Conservation (phyloP, 1,140 invertebrate genomes). For the Zeugodacus cucurbitae region DNA sequence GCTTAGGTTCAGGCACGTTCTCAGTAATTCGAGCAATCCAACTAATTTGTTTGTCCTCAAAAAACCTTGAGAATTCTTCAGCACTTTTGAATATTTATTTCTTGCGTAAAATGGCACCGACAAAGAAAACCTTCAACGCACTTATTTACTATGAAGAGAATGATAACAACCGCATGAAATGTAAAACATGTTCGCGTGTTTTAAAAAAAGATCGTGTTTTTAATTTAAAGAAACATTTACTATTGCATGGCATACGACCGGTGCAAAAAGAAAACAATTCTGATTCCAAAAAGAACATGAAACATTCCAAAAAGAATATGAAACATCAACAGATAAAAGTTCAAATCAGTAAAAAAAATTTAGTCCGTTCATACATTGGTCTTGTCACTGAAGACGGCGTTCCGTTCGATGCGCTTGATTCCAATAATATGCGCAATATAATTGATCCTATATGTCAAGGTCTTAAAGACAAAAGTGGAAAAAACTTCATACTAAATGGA, state of each 20-base stretch:
- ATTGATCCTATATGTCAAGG: slow-evolving; percentile 35
- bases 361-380: slow-evolving; percentile 42
- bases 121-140: background rate
- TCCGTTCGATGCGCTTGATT: background rate
- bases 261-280: background rate
- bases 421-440: slow-evolving; percentile 5
- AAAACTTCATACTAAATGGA: slow-evolving; percentile 33
- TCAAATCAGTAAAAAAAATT: slow-evolving; percentile 41
- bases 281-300: background rate
- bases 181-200: background rate
- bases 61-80: no score
- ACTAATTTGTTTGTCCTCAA: no score
- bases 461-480: background rate
- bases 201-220: slow-evolving; percentile 1
- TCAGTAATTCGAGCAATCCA: background rate
- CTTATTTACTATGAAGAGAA: background rate
- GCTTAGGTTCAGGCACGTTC: background rate
- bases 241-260: no score
- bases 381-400: slow-evolving; percentile 42
- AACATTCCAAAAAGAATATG: background rate
- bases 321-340: slow-evolving; percentile 21
- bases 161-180: background rate
- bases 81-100: no score
- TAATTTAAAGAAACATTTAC: background rate
- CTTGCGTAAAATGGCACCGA: no score